Percentiles rank a stretch among this genome's conserved stretches.
Evolutionary conservation across 2,888 invertebrate genomes (phyloP).

Genomic region (Zaprionus bogoriensis): DNA sequence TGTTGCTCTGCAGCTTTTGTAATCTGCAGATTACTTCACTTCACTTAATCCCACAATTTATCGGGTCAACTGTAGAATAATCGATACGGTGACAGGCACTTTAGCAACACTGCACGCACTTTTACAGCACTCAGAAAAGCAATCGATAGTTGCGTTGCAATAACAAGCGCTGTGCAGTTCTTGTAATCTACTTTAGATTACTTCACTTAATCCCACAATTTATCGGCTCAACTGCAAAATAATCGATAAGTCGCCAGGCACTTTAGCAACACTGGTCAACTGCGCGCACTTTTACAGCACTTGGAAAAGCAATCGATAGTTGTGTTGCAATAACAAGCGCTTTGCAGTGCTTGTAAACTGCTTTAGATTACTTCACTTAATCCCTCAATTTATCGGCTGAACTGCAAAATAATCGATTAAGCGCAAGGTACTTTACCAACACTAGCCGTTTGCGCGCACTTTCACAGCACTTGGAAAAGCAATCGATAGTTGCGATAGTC

Average conservation of each 20-base stretch:
- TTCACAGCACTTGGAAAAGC: constrained; percentile 5
- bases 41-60: neutral
- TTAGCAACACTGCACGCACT: neutral
- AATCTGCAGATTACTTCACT: neutral
- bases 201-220: neutral
- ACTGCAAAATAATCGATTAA: too few relatives aligned
- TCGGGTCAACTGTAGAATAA: neutral
- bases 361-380: too few relatives aligned
- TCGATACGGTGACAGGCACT: neutral
- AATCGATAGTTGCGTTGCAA: too few relatives aligned
- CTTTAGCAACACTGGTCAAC: neutral
- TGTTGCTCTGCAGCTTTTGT: neutral
- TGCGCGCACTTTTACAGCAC: too few relatives aligned
- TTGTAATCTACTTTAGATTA: neutral
- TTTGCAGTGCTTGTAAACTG: too few relatives aligned
- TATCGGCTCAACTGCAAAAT: neutral
- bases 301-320: too few relatives aligned
- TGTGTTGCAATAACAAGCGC: too few relatives aligned
- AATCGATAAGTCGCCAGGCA: neutral
- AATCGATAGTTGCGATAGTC: constrained; percentile 48
- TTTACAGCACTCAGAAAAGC: too few relatives aligned
- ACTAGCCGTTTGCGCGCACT: too few relatives aligned
- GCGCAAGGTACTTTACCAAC: too few relatives aligned
- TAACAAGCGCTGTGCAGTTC: neutral
- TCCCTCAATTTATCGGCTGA: too few relatives aligned